Conservation (phyloP, 2,113 vertebrate species). For the Bufo bufo region DNA sequence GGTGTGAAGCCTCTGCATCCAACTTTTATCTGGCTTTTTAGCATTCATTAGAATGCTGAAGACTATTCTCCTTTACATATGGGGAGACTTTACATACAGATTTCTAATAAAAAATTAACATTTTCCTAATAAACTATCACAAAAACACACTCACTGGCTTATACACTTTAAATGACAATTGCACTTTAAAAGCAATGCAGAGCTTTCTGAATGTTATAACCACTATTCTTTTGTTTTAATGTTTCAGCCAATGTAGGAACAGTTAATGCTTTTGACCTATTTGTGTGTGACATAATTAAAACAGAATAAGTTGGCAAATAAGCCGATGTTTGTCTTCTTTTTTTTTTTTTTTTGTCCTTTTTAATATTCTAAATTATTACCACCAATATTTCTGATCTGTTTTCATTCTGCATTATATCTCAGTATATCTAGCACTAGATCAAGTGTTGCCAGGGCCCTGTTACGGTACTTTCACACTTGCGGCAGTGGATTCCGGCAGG, state of each 20-base stretch:
- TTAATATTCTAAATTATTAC: neutral
- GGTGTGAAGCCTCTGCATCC: too few species aligned
- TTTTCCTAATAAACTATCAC: too few species aligned
- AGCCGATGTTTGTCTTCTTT: neutral
- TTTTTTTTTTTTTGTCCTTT: neutral
- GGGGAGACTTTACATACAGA: too few species aligned
- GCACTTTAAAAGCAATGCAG: neutral
- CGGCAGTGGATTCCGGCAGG: too few species aligned
- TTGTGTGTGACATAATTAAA: neutral
- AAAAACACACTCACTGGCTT: too few species aligned
- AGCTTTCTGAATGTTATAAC: neutral
- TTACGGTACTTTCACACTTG: too few species aligned
- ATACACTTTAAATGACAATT: too few species aligned
- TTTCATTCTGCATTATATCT: fast-evolving
- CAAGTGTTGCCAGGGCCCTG: neutral
- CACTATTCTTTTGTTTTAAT: neutral
- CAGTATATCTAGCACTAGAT: neutral
- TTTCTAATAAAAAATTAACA: too few species aligned
- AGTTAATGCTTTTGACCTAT: neutral
- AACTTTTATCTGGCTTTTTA: too few species aligned
- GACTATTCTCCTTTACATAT: too few species aligned
- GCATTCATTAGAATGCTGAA: too few species aligned
- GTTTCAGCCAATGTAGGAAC: neutral
- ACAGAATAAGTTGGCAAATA: neutral
- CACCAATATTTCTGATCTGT: neutral